phyloP scores from a whole-genome alignment of 2,113 vertebrate species.

The Eudyptes chrysolophus region DNA sequence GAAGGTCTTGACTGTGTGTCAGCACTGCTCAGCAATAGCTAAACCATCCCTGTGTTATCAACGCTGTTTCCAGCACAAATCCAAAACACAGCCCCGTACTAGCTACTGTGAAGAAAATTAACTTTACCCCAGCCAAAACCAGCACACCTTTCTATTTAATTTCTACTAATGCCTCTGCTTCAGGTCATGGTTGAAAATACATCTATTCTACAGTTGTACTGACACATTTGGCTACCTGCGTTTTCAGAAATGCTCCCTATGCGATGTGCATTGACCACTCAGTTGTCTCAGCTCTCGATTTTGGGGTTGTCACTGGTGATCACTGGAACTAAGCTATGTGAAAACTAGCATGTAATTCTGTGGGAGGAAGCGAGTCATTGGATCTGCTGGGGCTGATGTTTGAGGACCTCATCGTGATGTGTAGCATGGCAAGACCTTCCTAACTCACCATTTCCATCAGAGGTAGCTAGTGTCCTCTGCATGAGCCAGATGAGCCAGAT shows the following conservation, averaged over 20 bases:
- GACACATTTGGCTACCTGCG: too few relatives aligned
- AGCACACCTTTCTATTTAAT: neutral
- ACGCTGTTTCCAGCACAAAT: too few relatives aligned
- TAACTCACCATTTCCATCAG: neutral
- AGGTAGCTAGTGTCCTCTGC: neutral
- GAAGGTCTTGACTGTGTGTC: too few relatives aligned
- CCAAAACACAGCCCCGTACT: too few relatives aligned
- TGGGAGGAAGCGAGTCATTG: neutral
- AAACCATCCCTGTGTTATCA: too few relatives aligned
- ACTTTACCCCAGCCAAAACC: too few relatives aligned
- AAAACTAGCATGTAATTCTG: neutral
- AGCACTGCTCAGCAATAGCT: too few relatives aligned
- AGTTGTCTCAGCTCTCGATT: neutral
- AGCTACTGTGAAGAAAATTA: too few relatives aligned
- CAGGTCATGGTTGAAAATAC: neutral
- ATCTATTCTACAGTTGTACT: neutral
- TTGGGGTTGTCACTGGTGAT: neutral
- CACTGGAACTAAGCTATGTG: neutral
- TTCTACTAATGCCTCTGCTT: neutral
- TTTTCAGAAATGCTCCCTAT: neutral
- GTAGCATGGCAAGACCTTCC: neutral
- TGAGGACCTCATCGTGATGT: neutral
- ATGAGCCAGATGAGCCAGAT: neutral
- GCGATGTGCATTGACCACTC: accelerated
- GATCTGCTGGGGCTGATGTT: neutral